Conservation (phyloP, 2,888 invertebrate species). For the Thereva unica region DNA sequence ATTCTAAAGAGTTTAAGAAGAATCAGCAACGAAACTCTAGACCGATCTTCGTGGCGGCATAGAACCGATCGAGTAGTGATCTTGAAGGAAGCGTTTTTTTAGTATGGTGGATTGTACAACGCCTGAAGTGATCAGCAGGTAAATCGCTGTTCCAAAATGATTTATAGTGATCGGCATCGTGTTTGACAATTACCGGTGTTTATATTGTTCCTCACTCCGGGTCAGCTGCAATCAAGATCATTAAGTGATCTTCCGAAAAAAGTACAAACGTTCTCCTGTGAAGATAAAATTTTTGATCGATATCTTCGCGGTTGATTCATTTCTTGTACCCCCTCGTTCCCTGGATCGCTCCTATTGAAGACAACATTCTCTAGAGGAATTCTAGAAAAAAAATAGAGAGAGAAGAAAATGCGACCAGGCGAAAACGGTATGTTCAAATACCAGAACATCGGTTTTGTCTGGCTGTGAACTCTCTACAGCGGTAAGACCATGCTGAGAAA, state of each 20-base stretch:
- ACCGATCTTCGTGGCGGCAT: not conserved
- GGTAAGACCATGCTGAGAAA: slow-evolving; percentile 22
- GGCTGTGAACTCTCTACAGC: slow-evolving; percentile 14
- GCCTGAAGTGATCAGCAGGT: no score
- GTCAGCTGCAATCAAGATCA: slow-evolving; percentile 3
- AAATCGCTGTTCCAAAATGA: no score
- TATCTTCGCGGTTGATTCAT: not conserved
- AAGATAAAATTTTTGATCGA: slow-evolving; percentile 6
- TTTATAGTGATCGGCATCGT: no score
- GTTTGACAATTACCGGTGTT: no score
- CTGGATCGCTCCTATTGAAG: not conserved
- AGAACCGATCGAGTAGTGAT: not conserved
- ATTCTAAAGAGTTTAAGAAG: not conserved
- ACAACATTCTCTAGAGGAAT: not conserved
- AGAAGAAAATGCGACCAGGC: slow-evolving; percentile 13
- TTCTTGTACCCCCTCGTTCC: not conserved
- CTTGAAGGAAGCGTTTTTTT: not conserved
- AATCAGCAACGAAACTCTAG: not conserved
- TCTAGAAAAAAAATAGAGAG: not conserved
- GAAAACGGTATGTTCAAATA: slow-evolving; percentile 21
- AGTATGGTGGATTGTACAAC: no score
- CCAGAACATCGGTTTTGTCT: slow-evolving; percentile 25
- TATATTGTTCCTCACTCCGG: not conserved
- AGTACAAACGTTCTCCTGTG: not conserved
- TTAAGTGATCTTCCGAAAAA: not conserved